Evolutionary conservation across 2,113 vertebrate species (phyloP), one percentile per base, ranked within the genome.

Genomic region (Ondatra zibethicus): DNA sequence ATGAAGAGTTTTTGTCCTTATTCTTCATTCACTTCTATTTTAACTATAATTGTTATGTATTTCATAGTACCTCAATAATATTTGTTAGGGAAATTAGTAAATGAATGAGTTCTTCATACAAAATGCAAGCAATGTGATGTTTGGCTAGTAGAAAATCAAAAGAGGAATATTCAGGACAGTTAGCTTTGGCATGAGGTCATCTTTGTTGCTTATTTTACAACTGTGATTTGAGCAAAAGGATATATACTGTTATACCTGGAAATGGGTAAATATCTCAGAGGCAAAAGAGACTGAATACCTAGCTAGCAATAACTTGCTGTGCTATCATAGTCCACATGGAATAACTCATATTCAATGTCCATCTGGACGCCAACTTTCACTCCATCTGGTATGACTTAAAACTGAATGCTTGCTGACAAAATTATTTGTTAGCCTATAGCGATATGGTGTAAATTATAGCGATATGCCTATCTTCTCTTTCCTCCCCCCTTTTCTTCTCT

Each of bases 301-400:
- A 87, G 16, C 33, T 95, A 88, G 36, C 65, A 82, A 3, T 68
- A 82, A 70, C 68, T 76, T 92, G 70, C 80, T 19, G 76, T 55
- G 31, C 50, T 94, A 96, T 50, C 70, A 81, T 93, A 58, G 84
- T 93, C 52, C 91, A 89, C 76, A 86, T 78, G 52, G 87, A 88
- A 85, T 88, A 72, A 76, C n/a, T 81, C 76, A 77, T 29, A 66
- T 42, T 5, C 63, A 89, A 47, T 86, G 86, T 89, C 95, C 92
- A 95, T 96, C 89, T 97, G 97, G 61, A 27, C 75, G 93, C 63
- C 50, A 80, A 80, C 95, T 92, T 88, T 58, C 76, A 78, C 47
- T 95, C 91, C 91, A 86, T 96, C 82, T 97, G 95, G 58, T 82
- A 86, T 89, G 52, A 93, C 72, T 90, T 96, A 36, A 52, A 96